A percentile compares a stretch with the other conserved stretches of the same genome.
Evolutionary conservation across 2,888 invertebrate species (phyloP).

Genomic region (Didymodactylos carnosus): DNA sequence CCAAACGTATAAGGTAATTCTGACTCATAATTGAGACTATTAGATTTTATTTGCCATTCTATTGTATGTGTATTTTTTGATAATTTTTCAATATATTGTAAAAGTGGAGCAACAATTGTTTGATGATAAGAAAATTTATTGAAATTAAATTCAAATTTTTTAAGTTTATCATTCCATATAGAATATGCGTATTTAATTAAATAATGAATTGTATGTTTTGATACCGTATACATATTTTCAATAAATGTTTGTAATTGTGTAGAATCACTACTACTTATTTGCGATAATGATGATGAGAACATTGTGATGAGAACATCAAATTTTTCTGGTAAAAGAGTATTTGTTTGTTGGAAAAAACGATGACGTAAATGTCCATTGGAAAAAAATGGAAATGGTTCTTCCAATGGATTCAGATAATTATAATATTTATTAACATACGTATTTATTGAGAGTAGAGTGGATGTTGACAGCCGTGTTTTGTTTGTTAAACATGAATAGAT

Average conservation of each 20-base stretch:
- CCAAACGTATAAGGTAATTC: neutral
- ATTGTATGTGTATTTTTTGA: neutral
- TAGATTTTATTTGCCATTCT: neutral
- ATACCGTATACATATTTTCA: neutral
- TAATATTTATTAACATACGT: neutral
- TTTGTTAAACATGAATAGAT: neutral
- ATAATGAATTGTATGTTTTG: neutral
- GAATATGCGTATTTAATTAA: neutral
- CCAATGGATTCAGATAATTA: neutral
- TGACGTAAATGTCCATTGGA: neutral
- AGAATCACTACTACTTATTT: too few relatives aligned
- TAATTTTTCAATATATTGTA: neutral
- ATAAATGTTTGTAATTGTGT: too few relatives aligned
- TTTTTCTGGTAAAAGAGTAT: neutral
- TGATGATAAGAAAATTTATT: neutral
- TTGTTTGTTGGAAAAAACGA: neutral
- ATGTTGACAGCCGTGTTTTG: neutral
- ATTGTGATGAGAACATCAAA: neutral
- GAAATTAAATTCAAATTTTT: neutral
- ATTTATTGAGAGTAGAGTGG: neutral
- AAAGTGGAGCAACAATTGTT: neutral
- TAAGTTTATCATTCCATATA: neutral
- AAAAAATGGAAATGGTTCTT: neutral
- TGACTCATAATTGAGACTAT: neutral
- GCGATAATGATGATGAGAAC: neutral